Evolutionary conservation across 1,140 invertebrate genomes (phyloP).

Genomic region (Bilobella aurantiaca): DNA sequence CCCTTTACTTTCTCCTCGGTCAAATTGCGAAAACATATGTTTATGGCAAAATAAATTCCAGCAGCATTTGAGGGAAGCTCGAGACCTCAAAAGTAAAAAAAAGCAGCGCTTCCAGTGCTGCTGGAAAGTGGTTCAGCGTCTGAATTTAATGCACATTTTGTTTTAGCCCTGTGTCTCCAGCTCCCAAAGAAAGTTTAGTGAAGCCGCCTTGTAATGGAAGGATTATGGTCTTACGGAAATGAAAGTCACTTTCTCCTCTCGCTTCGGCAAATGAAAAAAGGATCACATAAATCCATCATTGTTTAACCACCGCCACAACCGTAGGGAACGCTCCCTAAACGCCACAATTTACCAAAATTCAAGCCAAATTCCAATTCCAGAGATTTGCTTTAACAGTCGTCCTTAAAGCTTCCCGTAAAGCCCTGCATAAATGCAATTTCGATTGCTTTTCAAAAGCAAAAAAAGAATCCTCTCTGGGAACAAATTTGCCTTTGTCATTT

Average conservation of each 20-base stretch:
- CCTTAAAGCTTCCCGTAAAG: too few relatives aligned
- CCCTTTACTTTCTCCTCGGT: too few relatives aligned
- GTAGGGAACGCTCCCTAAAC: neutral
- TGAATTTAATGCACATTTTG: neutral
- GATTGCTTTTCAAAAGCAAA: too few relatives aligned
- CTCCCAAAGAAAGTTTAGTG: neutral
- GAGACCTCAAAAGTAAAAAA: too few relatives aligned
- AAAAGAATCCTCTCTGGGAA: too few relatives aligned
- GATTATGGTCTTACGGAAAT: neutral
- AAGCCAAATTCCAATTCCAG: neutral
- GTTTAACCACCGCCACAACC: neutral
- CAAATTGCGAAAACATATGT: too few relatives aligned
- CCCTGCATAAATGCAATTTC: too few relatives aligned
- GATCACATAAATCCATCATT: neutral
- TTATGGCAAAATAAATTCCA: too few relatives aligned
- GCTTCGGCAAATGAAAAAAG: neutral
- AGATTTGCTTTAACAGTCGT: too few relatives aligned
- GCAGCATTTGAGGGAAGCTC: too few relatives aligned
- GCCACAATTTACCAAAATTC: neutral
- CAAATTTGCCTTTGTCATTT: too few relatives aligned
- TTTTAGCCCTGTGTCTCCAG: neutral
- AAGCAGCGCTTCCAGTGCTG: too few relatives aligned
- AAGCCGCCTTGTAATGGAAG: neutral
- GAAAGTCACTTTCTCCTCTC: neutral
- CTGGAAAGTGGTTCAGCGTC: neutral